phyloP scores from a whole-genome alignment of 2,113 vertebrate genomes.

The Syngnathus scovelli region DNA sequence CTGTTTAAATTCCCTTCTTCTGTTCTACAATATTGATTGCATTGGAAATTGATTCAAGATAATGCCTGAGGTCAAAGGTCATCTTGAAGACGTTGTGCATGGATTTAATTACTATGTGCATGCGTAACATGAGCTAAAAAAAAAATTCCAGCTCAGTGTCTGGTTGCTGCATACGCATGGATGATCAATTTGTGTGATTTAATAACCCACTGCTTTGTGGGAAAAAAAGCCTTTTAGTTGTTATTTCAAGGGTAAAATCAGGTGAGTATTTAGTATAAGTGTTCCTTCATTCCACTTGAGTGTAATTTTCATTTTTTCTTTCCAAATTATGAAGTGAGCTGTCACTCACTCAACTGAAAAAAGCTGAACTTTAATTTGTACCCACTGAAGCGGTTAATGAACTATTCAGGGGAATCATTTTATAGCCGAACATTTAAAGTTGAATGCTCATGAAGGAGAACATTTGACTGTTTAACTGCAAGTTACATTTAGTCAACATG shows the following conservation, averaged over 20 bases:
- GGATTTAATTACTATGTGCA: background rate
- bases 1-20: slow-evolving; percentile 36
- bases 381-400: slow-evolving; percentile 59
- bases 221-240: background rate
- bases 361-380: slow-evolving; percentile 48
- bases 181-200: background rate
- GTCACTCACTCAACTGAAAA: slow-evolving; percentile 24
- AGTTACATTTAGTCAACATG: background rate
- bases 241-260: slow-evolving; percentile 19
- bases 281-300: slow-evolving; percentile 17
- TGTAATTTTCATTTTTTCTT: slow-evolving; percentile 21
- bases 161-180: background rate
- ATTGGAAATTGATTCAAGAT: slow-evolving; percentile 27
- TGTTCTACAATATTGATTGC: slow-evolving; percentile 31
- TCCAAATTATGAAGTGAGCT: slow-evolving; percentile 32
- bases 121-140: background rate
- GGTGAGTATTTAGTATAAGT: slow-evolving; percentile 16
- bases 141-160: background rate
- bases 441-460: slow-evolving; percentile 32
- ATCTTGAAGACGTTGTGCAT: background rate
- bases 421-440: background rate
- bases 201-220: background rate
- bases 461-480: background rate
- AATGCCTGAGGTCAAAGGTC: slow-evolving; percentile 26
- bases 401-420: slow-evolving; percentile 37